Percentiles rank a stretch among this genome's conserved stretches.
These are phyloP conservation scores for Enteromius unitaeniatus DNA, from an alignment of 2,797 vertebrate genomes.

Conservation along the genomic window DNA sequence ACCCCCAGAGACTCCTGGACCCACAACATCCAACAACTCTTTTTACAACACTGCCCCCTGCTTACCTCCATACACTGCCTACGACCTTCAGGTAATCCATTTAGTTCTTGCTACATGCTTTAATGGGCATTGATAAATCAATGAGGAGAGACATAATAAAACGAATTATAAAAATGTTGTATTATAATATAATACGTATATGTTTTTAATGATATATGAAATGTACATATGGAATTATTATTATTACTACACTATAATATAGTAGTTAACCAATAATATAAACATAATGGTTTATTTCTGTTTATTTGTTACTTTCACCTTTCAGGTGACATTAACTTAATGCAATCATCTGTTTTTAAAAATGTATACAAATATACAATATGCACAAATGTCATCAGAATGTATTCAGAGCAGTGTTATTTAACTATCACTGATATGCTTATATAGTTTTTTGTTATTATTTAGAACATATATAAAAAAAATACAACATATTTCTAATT, in stretches of 20 bases:
- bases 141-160: no score
- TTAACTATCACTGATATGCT: not conserved
- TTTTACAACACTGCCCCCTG: constrained; percentile 92
- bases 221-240: not conserved
- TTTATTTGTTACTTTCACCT: not conserved
- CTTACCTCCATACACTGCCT: constrained; percentile 94
- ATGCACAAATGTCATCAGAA: not conserved
- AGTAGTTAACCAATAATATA: not conserved
- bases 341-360: not conserved
- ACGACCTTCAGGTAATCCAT: constrained; percentile 90
- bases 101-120: not conserved
- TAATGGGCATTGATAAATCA: not conserved
- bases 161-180: not conserved
- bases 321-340: not conserved
- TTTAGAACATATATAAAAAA: not conserved
- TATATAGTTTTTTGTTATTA: not conserved
- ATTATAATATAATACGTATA: not conserved
- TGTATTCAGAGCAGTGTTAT: not conserved
- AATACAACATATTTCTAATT: not conserved
- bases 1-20: constrained; percentile 81
- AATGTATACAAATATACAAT: not conserved
- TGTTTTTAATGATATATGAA: not conserved
- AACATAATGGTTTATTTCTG: not conserved
- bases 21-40: constrained; percentile 80
- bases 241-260: not conserved